A percentile compares a stretch with the other conserved stretches of the same genome.
phyloP scores from a whole-genome alignment of 2,797 vertebrate species.

The Thripadectes ignobilis region DNA sequence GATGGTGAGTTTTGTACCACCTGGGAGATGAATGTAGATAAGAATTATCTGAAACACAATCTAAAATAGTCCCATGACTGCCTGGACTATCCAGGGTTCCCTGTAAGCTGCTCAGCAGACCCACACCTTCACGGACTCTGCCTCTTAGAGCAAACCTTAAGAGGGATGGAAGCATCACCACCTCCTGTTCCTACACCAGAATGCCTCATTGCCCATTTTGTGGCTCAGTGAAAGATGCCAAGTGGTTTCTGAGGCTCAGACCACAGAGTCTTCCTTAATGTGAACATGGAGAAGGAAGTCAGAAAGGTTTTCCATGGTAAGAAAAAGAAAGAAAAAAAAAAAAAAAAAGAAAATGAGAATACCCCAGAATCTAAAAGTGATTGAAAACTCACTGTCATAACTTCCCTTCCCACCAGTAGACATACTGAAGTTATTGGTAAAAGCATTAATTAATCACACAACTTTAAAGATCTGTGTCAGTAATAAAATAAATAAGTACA shows the following conservation, averaged over 20 bases:
- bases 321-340: no score
- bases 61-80: not conserved
- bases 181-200: not conserved
- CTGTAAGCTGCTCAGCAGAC: not conserved
- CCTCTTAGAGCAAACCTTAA: not conserved
- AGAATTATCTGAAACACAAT: not conserved
- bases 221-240: not conserved
- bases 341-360: not conserved
- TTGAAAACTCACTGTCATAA: conserved; percentile 26
- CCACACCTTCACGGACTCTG: not conserved
- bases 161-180: not conserved
- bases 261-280: not conserved
- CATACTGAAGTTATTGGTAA: conserved; percentile 46
- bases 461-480: conserved; percentile 68
- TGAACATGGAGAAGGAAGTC: not conserved
- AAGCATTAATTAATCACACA: conserved; percentile 73
- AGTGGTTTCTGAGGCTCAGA: not conserved
- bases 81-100: not conserved
- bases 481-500: conserved; percentile 68
- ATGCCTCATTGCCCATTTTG: not conserved
- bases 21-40: not conserved
- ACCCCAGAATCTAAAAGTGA: not conserved
- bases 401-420: conserved; percentile 3
- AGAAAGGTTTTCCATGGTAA: not conserved
- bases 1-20: not conserved